phyloP scores from a whole-genome alignment of 2,888 invertebrate species.

The Ennomos fuscantarius region DNA sequence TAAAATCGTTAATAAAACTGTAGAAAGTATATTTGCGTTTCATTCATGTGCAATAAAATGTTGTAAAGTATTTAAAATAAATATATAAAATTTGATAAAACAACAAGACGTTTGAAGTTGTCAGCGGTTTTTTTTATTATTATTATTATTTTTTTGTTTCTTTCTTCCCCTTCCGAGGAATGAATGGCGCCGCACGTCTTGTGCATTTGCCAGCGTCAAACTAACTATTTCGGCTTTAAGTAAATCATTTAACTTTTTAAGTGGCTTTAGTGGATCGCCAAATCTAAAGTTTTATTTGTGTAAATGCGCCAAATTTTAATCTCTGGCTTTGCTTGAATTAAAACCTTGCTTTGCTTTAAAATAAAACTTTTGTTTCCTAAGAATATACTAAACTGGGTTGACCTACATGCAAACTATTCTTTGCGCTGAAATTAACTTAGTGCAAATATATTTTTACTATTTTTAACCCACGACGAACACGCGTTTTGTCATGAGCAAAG shows the following conservation, averaged over 20 bases:
- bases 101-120: too few relatives aligned
- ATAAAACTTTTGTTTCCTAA: constrained; percentile 2
- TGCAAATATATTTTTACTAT: not conserved
- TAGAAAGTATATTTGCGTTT: too few relatives aligned
- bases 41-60: too few relatives aligned
- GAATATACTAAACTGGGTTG: constrained; percentile 8
- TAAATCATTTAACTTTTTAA: constrained; percentile 19
- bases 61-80: too few relatives aligned
- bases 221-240: not conserved
- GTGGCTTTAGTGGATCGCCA: constrained; percentile 19
- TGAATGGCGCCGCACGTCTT: too few relatives aligned
- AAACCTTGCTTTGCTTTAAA: constrained; percentile 7
- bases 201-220: too few relatives aligned
- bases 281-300: constrained; percentile 11
- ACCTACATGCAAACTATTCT: constrained; percentile 1
- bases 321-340: constrained; percentile 6
- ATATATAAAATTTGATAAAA: too few relatives aligned
- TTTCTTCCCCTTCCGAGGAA: too few relatives aligned
- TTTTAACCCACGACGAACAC: not conserved
- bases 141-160: too few relatives aligned
- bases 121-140: too few relatives aligned
- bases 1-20: too few relatives aligned
- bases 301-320: constrained; percentile 11
- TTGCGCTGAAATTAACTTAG: constrained; percentile 1
- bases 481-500: too few relatives aligned